Evolutionary conservation across 2,113 vertebrate genomes (phyloP).

Genomic region (Lates calcarifer): DNA sequence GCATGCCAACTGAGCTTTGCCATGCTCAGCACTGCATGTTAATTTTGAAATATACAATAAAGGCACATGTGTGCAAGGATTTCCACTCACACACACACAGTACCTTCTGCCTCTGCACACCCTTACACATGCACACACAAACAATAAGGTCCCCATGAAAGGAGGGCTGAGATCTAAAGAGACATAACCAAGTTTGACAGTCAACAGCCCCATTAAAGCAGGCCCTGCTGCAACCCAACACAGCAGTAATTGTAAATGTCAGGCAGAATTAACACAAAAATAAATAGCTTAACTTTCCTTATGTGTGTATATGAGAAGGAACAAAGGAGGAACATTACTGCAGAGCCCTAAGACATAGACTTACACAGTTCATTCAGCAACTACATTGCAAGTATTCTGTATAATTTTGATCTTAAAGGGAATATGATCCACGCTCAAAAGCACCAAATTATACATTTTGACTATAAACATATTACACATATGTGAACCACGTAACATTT

Average conservation of each 20-base stretch:
- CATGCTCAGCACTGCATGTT: not conserved
- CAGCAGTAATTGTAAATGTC: constrained; percentile 87
- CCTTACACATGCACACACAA: constrained; percentile 41
- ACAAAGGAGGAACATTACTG: constrained; percentile 55
- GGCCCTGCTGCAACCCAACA: constrained; percentile 83
- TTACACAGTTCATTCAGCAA: constrained; percentile 39
- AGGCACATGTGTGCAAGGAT: constrained; percentile 19
- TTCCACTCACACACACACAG: constrained; percentile 27
- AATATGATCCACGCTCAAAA: constrained; percentile 29
- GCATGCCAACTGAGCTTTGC: not conserved
- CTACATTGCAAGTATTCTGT: constrained; percentile 27
- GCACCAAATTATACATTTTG: constrained; percentile 45
- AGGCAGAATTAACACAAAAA: constrained; percentile 84
- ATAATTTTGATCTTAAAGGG: constrained; percentile 33
- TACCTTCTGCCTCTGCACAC: constrained; percentile 16
- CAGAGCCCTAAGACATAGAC: constrained; percentile 10
- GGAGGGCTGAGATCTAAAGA: constrained; percentile 76
- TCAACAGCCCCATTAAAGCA: constrained; percentile 84
- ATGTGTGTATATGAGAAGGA: constrained; percentile 40
- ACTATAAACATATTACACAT: constrained; percentile 47
- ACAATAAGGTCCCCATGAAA: constrained; percentile 78
- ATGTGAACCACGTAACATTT: constrained; percentile 51
- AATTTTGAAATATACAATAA: constrained; percentile 26
- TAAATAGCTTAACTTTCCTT: constrained; percentile 80
- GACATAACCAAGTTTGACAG: constrained; percentile 86